Base-by-base conservation (phyloP, 2,113 vertebrate genomes). In the Siniperca knerii region DNA sequence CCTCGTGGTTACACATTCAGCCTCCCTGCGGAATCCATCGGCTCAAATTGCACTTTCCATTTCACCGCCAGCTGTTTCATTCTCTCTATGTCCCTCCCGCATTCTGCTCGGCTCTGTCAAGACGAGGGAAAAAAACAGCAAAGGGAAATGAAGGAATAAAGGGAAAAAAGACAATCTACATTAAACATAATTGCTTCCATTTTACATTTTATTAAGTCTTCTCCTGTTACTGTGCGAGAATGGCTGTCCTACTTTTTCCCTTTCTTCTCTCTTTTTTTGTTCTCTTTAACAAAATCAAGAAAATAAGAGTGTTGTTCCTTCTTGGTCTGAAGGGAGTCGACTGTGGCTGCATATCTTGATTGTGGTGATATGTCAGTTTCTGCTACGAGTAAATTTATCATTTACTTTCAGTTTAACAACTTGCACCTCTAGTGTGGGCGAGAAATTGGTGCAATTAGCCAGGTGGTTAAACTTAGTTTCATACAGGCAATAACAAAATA, bases 161-260 rank as follows among this genome's bases (percentile, higher is more conserved):
- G 15, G 61, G 48, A 10, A 69, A 44, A 72, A 71, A 48, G 46
- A 80, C 82, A 69, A 88, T 88, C 75, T 81, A 88, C 82, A 87
- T 91, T 80, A 88, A 90, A 82, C 72, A 25, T 91, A 91, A 91
- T 87, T 89, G 88, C 79, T 55, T 57, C 65, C 72, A 79, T 88
- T 91, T 89, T 88, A 50, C 79, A 85, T 85, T 85, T 87, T 77
- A 83, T 85, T 82, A 52, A 20, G 29, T 61, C 25, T 33, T 73
- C 54, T 91, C 58, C 20, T 61, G 67, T 79, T 55, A 46, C 70
- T 79, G 61, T 54, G 21, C 55, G 79, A 80, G 20, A 66, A 74
- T 11, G 18, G 65, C 75, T 79, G 52, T 42, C 84, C 77, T 67
- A 81, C 64, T 88, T 90, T 77, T 23, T 62, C 76, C 54, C 37